Evolutionary conservation across 2,888 invertebrate species (phyloP), one percentile per base, ranked within the genome.

Genomic region (Omphaloscelis lunosa): DNA sequence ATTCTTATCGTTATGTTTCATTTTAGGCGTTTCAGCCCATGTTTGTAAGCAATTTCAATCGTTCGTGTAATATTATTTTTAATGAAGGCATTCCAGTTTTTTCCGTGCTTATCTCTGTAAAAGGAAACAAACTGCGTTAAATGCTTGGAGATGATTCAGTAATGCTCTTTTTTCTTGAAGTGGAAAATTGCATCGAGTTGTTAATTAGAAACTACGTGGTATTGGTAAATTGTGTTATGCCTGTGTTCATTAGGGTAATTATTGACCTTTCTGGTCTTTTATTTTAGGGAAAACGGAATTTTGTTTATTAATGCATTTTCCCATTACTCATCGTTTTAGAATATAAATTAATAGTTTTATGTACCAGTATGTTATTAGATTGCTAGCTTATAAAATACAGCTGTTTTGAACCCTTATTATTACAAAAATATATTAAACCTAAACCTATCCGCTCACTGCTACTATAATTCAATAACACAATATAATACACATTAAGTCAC

Each of bases 1-100:
- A 89, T 86, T 91, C 93, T 95, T 95, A 95, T 95, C 95, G 91
- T 51, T 77, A 67, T 83, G 92, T 93, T 94, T 91, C 91, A 93
- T 94, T 94, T 94, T 90, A 93, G 92, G 91, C 91, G 92, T 93
- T 93, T 92, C 88, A 91, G 91, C 92, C 90, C 89, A 88, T 89
- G 92, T 92, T 92, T 90, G 90, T 90, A 91, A 92, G 91, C 90
- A 87, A 90, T 91, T 87, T 89, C 87, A 89, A 89, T 90, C 89
- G 90, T 90, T 88, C 88, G 79, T 85, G 83, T 84, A 85, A 84
- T 85, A 85, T 82, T 77, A 73, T 80, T 84, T 88, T 87, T 77
- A 74, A 82, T 75, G 70, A 66, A 78, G 62, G 74, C 41, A 75
- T 66, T 81, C n/a, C 56, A 75, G 75, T 83, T 77, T 81, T 81